These are phyloP conservation scores for Anoncus sp. DNA, from an alignment of 2,888 invertebrate species.

Conservation along the genomic window DNA sequence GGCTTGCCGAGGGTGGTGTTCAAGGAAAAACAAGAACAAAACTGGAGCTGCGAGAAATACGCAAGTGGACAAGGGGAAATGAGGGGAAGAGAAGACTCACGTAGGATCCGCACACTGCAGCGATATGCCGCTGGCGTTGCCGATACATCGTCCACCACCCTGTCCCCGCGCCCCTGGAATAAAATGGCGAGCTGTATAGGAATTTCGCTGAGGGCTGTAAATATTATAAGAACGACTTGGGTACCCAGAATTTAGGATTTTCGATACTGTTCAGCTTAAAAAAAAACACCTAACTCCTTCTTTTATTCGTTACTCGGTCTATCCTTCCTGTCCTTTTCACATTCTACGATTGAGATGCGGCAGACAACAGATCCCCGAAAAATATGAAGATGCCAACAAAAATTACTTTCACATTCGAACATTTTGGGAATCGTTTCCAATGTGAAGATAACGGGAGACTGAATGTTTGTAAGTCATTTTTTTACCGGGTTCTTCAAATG, in stretches of 20 bases:
- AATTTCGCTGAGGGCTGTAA: slow-evolving; percentile 79
- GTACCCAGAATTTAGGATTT: slow-evolving; percentile 78
- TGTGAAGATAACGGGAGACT: too few relatives aligned
- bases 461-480: too few relatives aligned
- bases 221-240: slow-evolving; percentile 78
- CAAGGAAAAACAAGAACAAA: slow-evolving; percentile 58
- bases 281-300: slow-evolving; percentile 35
- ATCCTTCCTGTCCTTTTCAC: too few relatives aligned
- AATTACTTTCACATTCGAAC: too few relatives aligned
- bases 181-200: slow-evolving; percentile 76
- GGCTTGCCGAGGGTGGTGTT: slow-evolving; percentile 60
- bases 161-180: slow-evolving; percentile 58
- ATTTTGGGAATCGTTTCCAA: too few relatives aligned
- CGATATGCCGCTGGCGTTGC: slow-evolving; percentile 58
- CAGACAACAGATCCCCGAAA: too few relatives aligned
- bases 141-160: slow-evolving; percentile 48
- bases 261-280: slow-evolving; percentile 55
- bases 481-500: too few relatives aligned
- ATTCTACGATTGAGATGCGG: too few relatives aligned
- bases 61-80: slow-evolving; percentile 40
- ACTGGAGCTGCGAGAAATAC: slow-evolving; percentile 43
- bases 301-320: background rate
- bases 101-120: slow-evolving; percentile 58
- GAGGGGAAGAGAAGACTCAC: slow-evolving; percentile 11
- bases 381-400: too few relatives aligned